Base-by-base conservation (phyloP, 2,888 invertebrate species). In the Andrena dorsata region DNA sequence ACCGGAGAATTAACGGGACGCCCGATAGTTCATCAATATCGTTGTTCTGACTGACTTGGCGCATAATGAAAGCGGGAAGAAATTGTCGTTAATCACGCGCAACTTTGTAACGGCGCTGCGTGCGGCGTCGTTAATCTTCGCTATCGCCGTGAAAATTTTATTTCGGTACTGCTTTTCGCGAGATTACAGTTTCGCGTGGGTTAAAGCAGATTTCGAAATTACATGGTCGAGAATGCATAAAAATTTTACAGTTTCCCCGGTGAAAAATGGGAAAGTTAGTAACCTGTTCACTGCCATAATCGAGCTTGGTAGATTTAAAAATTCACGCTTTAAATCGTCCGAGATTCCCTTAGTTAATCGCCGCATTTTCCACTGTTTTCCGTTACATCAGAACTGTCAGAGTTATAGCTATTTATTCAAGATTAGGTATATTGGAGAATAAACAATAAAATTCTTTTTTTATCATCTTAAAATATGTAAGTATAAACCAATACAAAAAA, bases 61-160 rank as follows among this genome's bases (percentile, higher is more conserved):
- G 41, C 58, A 20, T 7, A 41, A 20, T 73, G 28, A 47, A 65
- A 47, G 2, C 3, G 26, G 26, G 13, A 2, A 13, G n/a, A 56
- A 32, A 73, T 28, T 35, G 64, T 64, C 73, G 64, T 73, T 73
- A 56, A 56, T 56, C 56, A 26, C 10, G 13, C 16, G 56, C 13
- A 13, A 56, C 2, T 26, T 47, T 26, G 64, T 56, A 73, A 47
- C 56, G 20, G 20, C 23, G 10, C 20, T 5, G 16, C 56, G 20
- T 23, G 30, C 26, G 23, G 20, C 41, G 51, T 49, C 23, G 58
- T 56, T 56, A 65, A 73, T 66, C 58, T 66, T 73, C 53, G n/a
- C 16, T 56, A n/a, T 58, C 23, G 23, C 16, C 2, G 23, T 32
- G 23, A 66, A 56, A 23, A 56, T 68, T 10, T 56, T 56, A 56